phyloP scores from a whole-genome alignment of 2,888 invertebrate species.

The Cerastis leucographa region DNA sequence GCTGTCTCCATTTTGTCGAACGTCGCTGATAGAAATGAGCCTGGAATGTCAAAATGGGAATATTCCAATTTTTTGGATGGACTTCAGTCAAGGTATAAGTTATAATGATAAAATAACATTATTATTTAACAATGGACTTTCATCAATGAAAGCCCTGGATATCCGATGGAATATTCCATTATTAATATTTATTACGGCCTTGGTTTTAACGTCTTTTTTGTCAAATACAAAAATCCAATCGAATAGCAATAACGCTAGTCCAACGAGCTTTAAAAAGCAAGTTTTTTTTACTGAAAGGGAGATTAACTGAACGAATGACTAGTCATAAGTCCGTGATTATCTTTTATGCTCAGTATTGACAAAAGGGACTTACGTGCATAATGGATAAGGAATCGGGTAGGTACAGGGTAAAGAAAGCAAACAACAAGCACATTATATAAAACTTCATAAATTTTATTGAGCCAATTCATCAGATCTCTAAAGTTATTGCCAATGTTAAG shows the following conservation, averaged over 20 bases:
- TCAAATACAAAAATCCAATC: too few relatives aligned
- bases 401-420: conserved; percentile 1
- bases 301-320: neutral
- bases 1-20: conserved; percentile 93
- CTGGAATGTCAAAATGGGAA: conserved; percentile 78
- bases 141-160: neutral
- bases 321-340: neutral
- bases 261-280: neutral
- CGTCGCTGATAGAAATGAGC: conserved; percentile 92
- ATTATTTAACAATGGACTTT: neutral
- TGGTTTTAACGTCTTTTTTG: neutral
- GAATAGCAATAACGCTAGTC: neutral
- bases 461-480: conserved; percentile 39
- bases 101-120: neutral
- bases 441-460: conserved; percentile 50
- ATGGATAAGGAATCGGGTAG: neutral
- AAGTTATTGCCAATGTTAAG: conserved; percentile 27
- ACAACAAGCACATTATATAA: conserved; percentile 29
- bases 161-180: neutral
- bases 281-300: neutral
- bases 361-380: conserved; percentile 9
- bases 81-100: neutral
- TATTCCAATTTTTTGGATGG: conserved; percentile 33
- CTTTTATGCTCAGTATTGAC: conserved; percentile 4
- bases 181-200: neutral